Percentiles rank a stretch among this genome's conserved stretches.
phyloP scores from a whole-genome alignment of 2,113 vertebrate genomes.

The Oophaga pumilio region DNA sequence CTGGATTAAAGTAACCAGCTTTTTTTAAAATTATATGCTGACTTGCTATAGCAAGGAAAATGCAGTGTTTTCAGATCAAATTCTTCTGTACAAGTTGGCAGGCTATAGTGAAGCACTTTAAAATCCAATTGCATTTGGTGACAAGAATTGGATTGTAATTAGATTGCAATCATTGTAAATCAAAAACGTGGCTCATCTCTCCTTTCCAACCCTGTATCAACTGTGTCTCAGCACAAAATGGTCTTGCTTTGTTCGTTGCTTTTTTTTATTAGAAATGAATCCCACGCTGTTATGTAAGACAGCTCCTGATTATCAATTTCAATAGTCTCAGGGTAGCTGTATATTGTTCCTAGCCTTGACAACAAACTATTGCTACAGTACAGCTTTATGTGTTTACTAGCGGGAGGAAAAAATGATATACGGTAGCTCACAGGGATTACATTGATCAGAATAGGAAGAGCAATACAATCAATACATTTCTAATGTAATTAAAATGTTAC shows the following conservation, averaged over 20 bases:
- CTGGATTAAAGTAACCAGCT: constrained; percentile 42
- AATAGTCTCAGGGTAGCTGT: constrained; percentile 28
- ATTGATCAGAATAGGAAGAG: neutral
- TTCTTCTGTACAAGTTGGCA: constrained; percentile 56
- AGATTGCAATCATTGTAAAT: constrained; percentile 58
- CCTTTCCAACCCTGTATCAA: constrained; percentile 54
- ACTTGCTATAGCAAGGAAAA: constrained; percentile 42
- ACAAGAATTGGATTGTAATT: constrained; percentile 59
- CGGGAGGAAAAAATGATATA: neutral
- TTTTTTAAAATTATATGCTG: constrained; percentile 51
- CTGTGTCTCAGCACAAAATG: constrained; percentile 10
- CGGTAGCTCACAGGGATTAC: constrained; percentile 25
- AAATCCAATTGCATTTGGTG: constrained; percentile 58
- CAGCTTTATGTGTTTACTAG: constrained; percentile 25
- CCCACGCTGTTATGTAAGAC: constrained; percentile 39
- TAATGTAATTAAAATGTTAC: neutral
- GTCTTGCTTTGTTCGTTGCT: constrained; percentile 29
- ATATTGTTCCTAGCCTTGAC: constrained; percentile 43
- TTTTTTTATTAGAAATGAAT: constrained; percentile 56
- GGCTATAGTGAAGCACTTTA: constrained; percentile 56
- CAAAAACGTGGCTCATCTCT: constrained; percentile 57
- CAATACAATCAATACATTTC: neutral
- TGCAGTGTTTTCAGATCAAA: constrained; percentile 55
- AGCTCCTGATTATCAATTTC: constrained; percentile 53
- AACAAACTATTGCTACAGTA: constrained; percentile 44